Conservation (phyloP, 64 coral and sea anemone species). For the Stylophora pistillata region DNA sequence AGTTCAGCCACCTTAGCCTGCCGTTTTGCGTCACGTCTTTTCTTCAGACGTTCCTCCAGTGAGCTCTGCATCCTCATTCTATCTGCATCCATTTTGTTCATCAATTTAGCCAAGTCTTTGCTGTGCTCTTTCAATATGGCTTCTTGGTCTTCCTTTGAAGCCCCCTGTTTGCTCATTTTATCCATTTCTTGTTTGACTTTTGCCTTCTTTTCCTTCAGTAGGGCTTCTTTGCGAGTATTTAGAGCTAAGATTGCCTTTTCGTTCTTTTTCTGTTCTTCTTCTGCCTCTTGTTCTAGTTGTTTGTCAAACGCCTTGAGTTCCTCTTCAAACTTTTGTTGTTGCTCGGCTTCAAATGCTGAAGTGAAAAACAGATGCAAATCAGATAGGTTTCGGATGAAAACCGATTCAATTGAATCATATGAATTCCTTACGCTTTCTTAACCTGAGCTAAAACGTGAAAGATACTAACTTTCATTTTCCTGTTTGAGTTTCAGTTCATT, state of each 20-base stretch:
- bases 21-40: constrained; percentile 86
- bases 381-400: neutral
- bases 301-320: constrained; percentile 72
- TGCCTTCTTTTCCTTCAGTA: constrained; percentile 92
- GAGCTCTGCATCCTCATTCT: constrained; percentile 99
- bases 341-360: constrained; percentile 92
- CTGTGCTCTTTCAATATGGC: constrained; percentile 97
- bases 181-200: constrained; percentile 97
- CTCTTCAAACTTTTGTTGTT: constrained; percentile 49
- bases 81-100: constrained; percentile 99
- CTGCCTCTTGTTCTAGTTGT: constrained; percentile 77
- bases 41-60: constrained; percentile 89
- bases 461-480: constrained; percentile 86
- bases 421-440: neutral
- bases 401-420: neutral
- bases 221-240: constrained; percentile 93
- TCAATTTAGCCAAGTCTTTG: constrained; percentile 91
- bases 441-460: neutral
- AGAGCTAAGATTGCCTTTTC: constrained; percentile 91
- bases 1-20: constrained; percentile 81
- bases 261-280: constrained; percentile 91
- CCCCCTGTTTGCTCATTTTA: constrained; percentile 87
- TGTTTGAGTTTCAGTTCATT: constrained; percentile 76
- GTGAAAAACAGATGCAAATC: neutral
- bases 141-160: constrained; percentile 87